phyloP scores from a whole-genome alignment of 2,113 vertebrate species.

The Phalacrocorax carbo region DNA sequence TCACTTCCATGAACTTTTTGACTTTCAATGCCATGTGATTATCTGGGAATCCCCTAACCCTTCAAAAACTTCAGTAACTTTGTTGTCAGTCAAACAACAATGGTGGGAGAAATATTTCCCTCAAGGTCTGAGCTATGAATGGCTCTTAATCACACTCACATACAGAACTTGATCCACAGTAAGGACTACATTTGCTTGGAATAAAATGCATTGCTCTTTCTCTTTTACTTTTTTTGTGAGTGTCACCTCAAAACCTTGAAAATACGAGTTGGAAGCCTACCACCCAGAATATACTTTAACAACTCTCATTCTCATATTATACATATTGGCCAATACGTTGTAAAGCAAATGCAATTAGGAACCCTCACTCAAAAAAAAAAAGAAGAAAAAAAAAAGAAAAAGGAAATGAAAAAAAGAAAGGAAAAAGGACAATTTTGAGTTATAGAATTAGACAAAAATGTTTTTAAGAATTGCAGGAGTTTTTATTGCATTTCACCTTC shows the following conservation, averaged over 20 bases:
- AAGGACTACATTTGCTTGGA: not conserved
- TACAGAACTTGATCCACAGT: not conserved
- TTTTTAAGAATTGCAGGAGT: not conserved
- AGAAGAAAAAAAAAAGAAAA: not conserved
- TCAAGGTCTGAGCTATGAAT: not conserved
- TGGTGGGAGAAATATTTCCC: not conserved
- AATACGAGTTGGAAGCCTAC: not conserved
- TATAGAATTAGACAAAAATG: not conserved
- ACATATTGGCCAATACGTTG: not conserved
- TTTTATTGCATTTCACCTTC: not conserved
- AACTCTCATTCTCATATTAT: not conserved
- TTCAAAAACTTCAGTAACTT: not conserved
- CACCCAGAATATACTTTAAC: not conserved
- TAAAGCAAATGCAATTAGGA: not conserved
- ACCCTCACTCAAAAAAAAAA: not conserved
- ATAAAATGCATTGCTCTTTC: not conserved
- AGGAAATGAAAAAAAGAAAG: accelerated
- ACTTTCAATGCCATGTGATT: not conserved
- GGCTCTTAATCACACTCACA: not conserved
- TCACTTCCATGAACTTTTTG: not conserved
- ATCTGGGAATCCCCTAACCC: not conserved
- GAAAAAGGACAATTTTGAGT: not conserved
- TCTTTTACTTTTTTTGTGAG: not conserved
- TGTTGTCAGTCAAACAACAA: not conserved
- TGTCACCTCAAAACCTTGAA: not conserved